phyloP scores from a whole-genome alignment of 2,113 vertebrate genomes.

The Ranitomeya imitator region DNA sequence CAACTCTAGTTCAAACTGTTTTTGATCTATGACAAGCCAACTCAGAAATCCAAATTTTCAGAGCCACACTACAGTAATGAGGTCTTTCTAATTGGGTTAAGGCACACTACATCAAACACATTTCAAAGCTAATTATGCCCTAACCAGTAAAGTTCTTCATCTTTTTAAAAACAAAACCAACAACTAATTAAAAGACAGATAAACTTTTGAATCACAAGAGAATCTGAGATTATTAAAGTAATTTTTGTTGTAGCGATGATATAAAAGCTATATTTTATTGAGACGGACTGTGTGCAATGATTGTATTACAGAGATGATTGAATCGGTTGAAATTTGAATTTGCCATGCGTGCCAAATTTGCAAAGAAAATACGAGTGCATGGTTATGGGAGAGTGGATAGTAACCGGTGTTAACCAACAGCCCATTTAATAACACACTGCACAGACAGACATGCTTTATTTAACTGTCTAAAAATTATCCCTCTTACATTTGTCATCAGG shows the following conservation, averaged over 20 bases:
- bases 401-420: no score
- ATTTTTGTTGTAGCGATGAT: neutral
- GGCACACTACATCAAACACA: constrained; percentile 61
- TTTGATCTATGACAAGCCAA: constrained; percentile 59
- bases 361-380: no score
- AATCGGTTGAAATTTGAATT: no score
- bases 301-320: neutral
- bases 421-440: no score
- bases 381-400: no score
- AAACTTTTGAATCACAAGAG: constrained; percentile 30
- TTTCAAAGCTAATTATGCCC: constrained; percentile 62
- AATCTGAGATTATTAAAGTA: neutral
- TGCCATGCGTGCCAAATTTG: no score
- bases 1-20: constrained; percentile 17
- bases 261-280: neutral
- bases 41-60: constrained; percentile 51
- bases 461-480: no score
- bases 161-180: constrained; percentile 55
- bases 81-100: constrained; percentile 61
- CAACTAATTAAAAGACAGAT: constrained; percentile 54
- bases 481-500: no score
- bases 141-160: constrained; percentile 58
- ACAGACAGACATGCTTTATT: no score
- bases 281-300: neutral
- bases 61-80: constrained; percentile 58